Conservation (phyloP, 64 coral and sea anemone species). For the Montipora sp. region DNA sequence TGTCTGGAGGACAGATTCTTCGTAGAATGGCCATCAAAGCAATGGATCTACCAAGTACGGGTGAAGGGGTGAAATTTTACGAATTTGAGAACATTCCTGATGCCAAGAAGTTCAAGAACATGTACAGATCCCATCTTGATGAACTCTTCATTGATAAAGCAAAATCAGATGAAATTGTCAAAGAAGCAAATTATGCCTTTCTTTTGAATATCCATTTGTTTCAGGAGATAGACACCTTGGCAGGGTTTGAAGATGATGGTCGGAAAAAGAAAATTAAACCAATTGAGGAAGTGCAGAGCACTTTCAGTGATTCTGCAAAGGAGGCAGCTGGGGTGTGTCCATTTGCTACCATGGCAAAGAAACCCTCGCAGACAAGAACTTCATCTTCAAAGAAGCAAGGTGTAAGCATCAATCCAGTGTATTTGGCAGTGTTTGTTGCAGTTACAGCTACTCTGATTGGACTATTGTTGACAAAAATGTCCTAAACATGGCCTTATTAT, state of each 20-base stretch:
- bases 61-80: slow-evolving; percentile 90
- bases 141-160: slow-evolving; percentile 67
- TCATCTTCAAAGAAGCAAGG: slow-evolving; percentile 2
- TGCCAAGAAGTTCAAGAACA: slow-evolving; percentile 88
- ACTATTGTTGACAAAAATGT: slow-evolving; percentile 36
- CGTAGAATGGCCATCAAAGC: slow-evolving; percentile 90
- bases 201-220: slow-evolving; percentile 87
- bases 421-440: slow-evolving; percentile 72
- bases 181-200: slow-evolving; percentile 84
- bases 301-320: neutral
- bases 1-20: slow-evolving; percentile 90
- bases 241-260: slow-evolving; percentile 57
- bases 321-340: slow-evolving; percentile 61
- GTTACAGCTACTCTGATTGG: slow-evolving; percentile 66
- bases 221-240: slow-evolving; percentile 80
- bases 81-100: slow-evolving; percentile 83
- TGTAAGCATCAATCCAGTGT: slow-evolving; percentile 45
- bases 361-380: neutral
- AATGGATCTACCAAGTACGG: slow-evolving; percentile 82
- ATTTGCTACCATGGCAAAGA: slow-evolving; percentile 87
- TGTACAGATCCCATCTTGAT: slow-evolving; percentile 84
- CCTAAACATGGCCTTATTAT: neutral
- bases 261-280: slow-evolving; percentile 5
- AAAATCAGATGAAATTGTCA: slow-evolving; percentile 83
- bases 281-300: slow-evolving; percentile 10